Conservation (phyloP, 2,888 invertebrate species). For the Celastrina argiolus region DNA sequence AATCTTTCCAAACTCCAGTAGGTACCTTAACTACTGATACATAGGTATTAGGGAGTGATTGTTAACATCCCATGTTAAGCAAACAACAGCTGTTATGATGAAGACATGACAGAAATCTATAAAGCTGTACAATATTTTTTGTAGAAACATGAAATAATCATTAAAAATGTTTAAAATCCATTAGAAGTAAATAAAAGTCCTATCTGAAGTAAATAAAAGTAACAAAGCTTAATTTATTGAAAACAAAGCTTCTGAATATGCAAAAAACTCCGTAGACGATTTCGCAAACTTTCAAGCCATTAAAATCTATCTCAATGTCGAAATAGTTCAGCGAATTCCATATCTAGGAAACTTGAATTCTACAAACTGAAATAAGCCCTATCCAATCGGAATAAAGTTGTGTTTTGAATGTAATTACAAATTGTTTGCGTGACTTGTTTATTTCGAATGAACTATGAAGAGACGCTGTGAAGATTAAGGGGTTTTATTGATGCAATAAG, state of each 20-base stretch:
- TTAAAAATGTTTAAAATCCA: neutral
- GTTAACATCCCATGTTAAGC: too few relatives aligned
- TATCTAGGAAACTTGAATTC: conserved; percentile 5
- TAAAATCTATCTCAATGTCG: conserved; percentile 45
- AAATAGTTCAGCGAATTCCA: conserved; percentile 34
- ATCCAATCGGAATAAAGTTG: conserved; percentile 23
- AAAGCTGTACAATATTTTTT: neutral
- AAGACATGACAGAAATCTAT: neutral
- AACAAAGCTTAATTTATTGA: conserved; percentile 4
- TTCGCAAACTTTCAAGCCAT: conserved; percentile 41
- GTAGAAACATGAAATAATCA: too few relatives aligned
- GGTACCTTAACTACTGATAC: too few relatives aligned
- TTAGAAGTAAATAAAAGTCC: neutral
- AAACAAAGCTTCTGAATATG: conserved; percentile 19
- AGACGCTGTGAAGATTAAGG: conserved; percentile 27
- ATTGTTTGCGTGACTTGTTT: conserved; percentile 15
- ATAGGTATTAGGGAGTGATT: too few relatives aligned
- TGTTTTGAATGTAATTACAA: neutral
- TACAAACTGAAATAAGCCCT: conserved; percentile 24
- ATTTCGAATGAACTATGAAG: conserved; percentile 16
- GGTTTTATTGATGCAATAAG: conserved; percentile 67
- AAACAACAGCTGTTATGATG: too few relatives aligned
- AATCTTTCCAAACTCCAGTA: too few relatives aligned
- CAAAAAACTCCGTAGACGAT: conserved; percentile 32
- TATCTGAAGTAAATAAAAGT: neutral